Evolutionary conservation across 2,797 vertebrate species (phyloP), one percentile per base, ranked within the genome.

Genomic region (Rhinella marina): DNA sequence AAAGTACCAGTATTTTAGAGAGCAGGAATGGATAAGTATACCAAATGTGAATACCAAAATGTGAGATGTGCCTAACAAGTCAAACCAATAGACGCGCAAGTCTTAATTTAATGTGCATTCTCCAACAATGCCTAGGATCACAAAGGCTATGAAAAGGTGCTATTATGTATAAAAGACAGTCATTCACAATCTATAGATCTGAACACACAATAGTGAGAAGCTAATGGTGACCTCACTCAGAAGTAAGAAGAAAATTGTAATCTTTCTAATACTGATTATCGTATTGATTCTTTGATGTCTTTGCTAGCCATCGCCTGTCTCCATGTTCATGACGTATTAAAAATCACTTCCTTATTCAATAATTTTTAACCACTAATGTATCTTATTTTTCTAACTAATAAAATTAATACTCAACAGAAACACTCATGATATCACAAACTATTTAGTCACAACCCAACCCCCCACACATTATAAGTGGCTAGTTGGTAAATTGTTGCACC

Each of bases 261-360:
- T 57, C 14, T 32, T 82, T 62, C 32, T 76, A 54, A 73, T 87
- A 52, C 19, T 56, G 72, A 23, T 66, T n/a, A 54, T 82, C 56
- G 41, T 87, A 64, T 87, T 82, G 57, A 87, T 66, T 77, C 82
- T 82, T 32, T 72, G 23, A 81, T 87, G 66, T 50, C 52, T 76
- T 81, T 66, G 57, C 61, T 25, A 66, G 77, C 23, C 81, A 68
- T 52, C 68, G 21, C 27, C 59, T 82, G 29, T 64, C 64, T 57
- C 57, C 80, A 41, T 57, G 70, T 29, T 27, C 68, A 23, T 76
- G 32, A 29, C 29, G 17, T 27, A 78, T 77, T 64, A 86, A 59
- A 86, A 48, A 86, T 77, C 29, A 32, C 68, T 70, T 68, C 14
- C 4, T 70, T 29, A 27, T 70, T 70, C 29, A 16, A 14, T 70